Base-by-base conservation (phyloP, 2,113 vertebrate species). In the Rallus limicola region DNA sequence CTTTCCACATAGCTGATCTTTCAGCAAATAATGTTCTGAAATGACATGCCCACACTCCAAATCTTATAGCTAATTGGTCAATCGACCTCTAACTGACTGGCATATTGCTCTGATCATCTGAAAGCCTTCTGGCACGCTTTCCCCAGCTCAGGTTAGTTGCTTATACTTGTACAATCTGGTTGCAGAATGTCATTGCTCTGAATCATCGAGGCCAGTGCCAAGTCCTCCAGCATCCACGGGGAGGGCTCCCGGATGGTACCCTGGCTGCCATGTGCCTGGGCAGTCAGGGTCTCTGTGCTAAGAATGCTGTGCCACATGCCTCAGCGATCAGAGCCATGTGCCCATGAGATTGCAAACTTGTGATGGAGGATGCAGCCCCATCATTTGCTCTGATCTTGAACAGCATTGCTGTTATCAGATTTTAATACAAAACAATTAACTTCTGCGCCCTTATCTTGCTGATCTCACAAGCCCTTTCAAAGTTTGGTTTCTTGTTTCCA, bases 401-500 rank as follows among this genome's bases (percentile, higher is more conserved):
- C 48, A 15, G 67, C 67, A 1, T 9, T 24, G 18, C 16, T n/a
- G 34, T 58, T 88, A 95, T 95, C 97, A 74, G 96, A 93, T 91
- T 63, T 85, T 90, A 85, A 67, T 71, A 62, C 82, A 76, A 82
- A 96, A 62, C 75, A 96, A 92, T 96, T 97, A 83, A 97, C 97
- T 97, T 97, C 87, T 81, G 7, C 4, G 2, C 74, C 90, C 56
- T 86, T 84, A 34, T 94, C 97, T 96, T 2, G 1, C 11, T 2
- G 64, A 97, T 97, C 96, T 94, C 74, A 88, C 56, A 74, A 94
- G 90, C 67, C 86, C 68, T 93, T 90, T 96, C 90, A 10, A 95
- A 84, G 91, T 71, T 40, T 21, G 19, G 63, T 75, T 89, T 94
- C 93, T 84, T 17, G 28, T 80, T 95, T 90, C 82, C 78, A 28